Percentiles rank a stretch among this genome's conserved stretches.
Evolutionary conservation across 1,140 invertebrate species (phyloP).

Genomic region (Pogonognathellus flavescens): DNA sequence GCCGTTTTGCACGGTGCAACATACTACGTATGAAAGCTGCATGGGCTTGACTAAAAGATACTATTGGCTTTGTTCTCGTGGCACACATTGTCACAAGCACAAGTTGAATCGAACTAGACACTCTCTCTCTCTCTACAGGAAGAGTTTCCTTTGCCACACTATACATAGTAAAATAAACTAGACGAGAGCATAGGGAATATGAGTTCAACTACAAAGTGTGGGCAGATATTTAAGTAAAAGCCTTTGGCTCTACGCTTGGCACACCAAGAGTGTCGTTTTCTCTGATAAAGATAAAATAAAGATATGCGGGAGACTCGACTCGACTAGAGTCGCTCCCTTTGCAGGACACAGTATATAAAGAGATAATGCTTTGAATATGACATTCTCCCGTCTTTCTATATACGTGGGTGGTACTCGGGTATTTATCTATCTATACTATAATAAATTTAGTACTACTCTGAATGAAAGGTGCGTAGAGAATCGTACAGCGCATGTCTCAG

Average conservation of each 20-base stretch:
- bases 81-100: slow-evolving; percentile 1
- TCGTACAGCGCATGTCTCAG: too few species aligned
- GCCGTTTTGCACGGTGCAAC: too few species aligned
- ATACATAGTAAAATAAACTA: not conserved
- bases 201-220: not conserved
- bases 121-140: not conserved
- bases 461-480: too few species aligned
- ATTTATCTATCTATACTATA: too few species aligned
- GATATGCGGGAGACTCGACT: slow-evolving; percentile 8
- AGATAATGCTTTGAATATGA: slow-evolving; percentile 17
- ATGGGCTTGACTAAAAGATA: slow-evolving; percentile 14
- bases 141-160: not conserved
- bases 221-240: slow-evolving; percentile 18
- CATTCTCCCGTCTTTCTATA: not conserved
- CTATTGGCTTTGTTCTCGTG: slow-evolving; percentile 1
- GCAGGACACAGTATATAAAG: slow-evolving; percentile 1
- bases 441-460: too few species aligned
- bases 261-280: slow-evolving; percentile 24
- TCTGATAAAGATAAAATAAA: slow-evolving; percentile 48
- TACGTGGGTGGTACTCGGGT: too few species aligned
- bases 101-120: not conserved
- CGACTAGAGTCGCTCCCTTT: not conserved
- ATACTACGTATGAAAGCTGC: not conserved
- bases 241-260: not conserved
- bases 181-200: not conserved